phyloP scores from a whole-genome alignment of 2,113 vertebrate genomes.

The Octodon degus region DNA sequence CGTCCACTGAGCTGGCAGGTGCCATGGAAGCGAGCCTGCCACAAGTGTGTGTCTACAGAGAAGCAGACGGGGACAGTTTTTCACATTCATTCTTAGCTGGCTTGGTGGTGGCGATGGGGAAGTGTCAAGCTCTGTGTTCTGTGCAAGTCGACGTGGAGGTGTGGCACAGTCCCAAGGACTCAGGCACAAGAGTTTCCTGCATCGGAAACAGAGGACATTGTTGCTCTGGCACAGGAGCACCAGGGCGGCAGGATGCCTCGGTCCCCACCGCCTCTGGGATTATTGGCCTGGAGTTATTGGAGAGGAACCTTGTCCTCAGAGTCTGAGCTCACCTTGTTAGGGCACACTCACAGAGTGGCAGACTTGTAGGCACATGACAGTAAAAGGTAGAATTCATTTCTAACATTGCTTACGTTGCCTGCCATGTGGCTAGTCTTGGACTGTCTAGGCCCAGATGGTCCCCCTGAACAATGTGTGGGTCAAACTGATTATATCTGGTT shows the following conservation, averaged over 20 bases:
- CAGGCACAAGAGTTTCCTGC: rapidly evolving
- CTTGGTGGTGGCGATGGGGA: neutral
- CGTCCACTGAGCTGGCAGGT: rapidly evolving
- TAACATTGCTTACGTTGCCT: too few species aligned
- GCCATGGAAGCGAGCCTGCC: rapidly evolving
- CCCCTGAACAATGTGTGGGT: too few species aligned
- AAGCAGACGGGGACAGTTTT: neutral
- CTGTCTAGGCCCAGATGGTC: too few species aligned
- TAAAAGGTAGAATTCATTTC: too few species aligned
- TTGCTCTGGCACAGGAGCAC: rapidly evolving
- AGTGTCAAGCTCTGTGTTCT: neutral
- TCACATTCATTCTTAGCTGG: neutral
- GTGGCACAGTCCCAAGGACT: rapidly evolving
- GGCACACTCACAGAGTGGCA: too few species aligned
- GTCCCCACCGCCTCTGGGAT: neutral
- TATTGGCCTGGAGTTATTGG: rapidly evolving
- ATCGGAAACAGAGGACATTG: neutral
- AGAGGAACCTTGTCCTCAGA: neutral
- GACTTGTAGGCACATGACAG: too few species aligned
- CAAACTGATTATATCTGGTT: too few species aligned
- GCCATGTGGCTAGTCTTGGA: too few species aligned
- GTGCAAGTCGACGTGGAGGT: neutral
- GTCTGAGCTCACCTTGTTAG: neutral
- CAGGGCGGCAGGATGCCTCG: rapidly evolving
- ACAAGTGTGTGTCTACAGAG: too few species aligned